These are phyloP conservation scores for Oreochromis niloticus DNA, from an alignment of 2,113 vertebrate genomes.

Conservation along the genomic window DNA sequence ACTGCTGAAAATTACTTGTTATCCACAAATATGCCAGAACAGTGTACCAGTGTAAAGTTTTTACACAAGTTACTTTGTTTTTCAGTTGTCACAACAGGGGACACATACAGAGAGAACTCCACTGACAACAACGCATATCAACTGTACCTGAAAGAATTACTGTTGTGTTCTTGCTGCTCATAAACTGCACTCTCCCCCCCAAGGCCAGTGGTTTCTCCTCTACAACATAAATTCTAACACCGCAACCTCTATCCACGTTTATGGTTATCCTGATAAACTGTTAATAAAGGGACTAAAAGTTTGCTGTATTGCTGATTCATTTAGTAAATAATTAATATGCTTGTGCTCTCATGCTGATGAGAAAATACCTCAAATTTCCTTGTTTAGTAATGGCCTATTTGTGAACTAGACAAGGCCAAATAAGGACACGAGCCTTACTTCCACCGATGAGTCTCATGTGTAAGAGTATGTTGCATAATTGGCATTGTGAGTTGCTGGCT, in stretches of 20 bases:
- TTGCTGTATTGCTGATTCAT: not conserved
- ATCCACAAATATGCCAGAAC: not conserved
- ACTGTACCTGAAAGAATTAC: not conserved
- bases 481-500: not conserved
- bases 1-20: not conserved
- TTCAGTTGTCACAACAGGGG: not conserved
- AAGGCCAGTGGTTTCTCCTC: not conserved
- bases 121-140: not conserved
- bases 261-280: not conserved
- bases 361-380: not conserved
- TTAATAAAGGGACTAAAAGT: not conserved
- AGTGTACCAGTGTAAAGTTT: not conserved
- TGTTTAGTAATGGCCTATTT: not conserved
- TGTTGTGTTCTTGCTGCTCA: not conserved
- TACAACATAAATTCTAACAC: not conserved
- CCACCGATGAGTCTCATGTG: not conserved
- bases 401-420: not conserved
- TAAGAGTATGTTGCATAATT: not conserved
- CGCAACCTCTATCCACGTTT: not conserved
- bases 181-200: not conserved
- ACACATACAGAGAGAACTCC: not conserved
- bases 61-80: not conserved
- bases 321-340: not conserved
- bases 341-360: not conserved
- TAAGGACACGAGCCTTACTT: not conserved